Evolutionary conservation across 2,797 vertebrate genomes (phyloP), one percentile per base, ranked within the genome.

Genomic region (Tachyglossus aculeatus): DNA sequence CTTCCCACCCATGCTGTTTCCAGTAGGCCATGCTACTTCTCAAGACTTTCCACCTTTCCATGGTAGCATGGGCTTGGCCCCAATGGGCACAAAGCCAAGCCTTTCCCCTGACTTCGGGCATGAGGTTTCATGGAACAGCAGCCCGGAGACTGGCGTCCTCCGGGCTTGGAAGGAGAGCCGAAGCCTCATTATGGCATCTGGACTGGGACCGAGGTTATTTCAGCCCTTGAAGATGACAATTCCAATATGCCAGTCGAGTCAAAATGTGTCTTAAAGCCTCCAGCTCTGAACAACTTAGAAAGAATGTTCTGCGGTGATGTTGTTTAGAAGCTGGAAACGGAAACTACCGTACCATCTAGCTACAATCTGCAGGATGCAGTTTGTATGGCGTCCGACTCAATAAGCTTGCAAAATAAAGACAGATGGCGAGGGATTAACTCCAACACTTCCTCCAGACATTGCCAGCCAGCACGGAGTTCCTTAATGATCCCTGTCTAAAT

Each of bases 371-470:
- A 67, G 78, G 77, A 71, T 74, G 66, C 74, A 76, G 31, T 67
- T n/a, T 78, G 80, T 76, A 68, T 78, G 81, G 85, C 64, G 34
- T 83, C 82, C 50, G 62, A 81, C 80, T 81, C 78, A 75, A 73
- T 63, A 75, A 70, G 73, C 76, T 83, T 83, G 78, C 80, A 87
- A 87, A 87, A 85, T 80, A 83, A 85, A 83, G 85, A 78, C 83
- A 87, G 85, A 83, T 87, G 83, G 85, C 63, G 45, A 52, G 74
- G 81, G 81, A 82, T 83, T 76, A 78, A 68, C 63, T 78, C 78
- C 74, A 85, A 45, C 59, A 67, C 48, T 4, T 78, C 78, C 74
- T 80, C 66, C 41, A 69, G 60, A 80, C 66, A 66, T 71, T 39
- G 44, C 56, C 63, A 67, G 80, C 74, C 76, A 76, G 65, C 29